These are phyloP conservation scores for Alloscopus bannaensis DNA, from an alignment of 2,888 invertebrate genomes.

Conservation along the genomic window DNA sequence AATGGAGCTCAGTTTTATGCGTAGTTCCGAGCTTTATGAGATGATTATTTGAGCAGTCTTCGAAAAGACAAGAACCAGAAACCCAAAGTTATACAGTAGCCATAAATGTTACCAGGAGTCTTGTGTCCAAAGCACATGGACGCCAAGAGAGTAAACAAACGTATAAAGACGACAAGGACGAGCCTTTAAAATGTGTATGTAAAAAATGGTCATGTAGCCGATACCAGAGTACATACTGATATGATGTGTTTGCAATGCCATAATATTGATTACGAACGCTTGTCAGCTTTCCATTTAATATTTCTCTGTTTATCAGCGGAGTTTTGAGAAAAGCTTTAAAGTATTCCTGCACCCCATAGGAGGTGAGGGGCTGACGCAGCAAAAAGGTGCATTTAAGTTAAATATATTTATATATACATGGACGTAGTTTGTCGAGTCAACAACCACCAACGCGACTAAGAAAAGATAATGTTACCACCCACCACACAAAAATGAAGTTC, in stretches of 20 bases:
- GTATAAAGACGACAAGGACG: background rate
- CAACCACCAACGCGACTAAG: background rate
- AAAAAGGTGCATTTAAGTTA: background rate
- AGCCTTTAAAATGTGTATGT: background rate
- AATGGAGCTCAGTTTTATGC: no score
- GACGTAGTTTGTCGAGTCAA: background rate
- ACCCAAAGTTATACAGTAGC: background rate
- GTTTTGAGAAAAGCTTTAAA: background rate
- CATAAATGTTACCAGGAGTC: background rate
- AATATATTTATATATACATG: background rate
- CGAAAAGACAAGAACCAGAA: slow-evolving; percentile 53
- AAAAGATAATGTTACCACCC: slow-evolving; percentile 8
- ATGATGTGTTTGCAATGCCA: slow-evolving; percentile 8
- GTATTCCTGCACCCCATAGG: background rate
- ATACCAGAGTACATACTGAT: background rate
- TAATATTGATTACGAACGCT: slow-evolving; percentile 28
- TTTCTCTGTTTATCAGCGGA: background rate
- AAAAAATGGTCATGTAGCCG: background rate
- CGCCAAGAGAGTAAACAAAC: background rate
- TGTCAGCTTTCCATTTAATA: slow-evolving; percentile 26
- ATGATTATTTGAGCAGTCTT: slow-evolving; percentile 45
- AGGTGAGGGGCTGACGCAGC: background rate
- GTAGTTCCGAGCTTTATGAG: slow-evolving; percentile 20
- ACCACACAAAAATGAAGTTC: background rate
- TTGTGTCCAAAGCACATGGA: background rate